Conservation (phyloP, 2,797 vertebrate genomes). For the Morelia viridis region DNA sequence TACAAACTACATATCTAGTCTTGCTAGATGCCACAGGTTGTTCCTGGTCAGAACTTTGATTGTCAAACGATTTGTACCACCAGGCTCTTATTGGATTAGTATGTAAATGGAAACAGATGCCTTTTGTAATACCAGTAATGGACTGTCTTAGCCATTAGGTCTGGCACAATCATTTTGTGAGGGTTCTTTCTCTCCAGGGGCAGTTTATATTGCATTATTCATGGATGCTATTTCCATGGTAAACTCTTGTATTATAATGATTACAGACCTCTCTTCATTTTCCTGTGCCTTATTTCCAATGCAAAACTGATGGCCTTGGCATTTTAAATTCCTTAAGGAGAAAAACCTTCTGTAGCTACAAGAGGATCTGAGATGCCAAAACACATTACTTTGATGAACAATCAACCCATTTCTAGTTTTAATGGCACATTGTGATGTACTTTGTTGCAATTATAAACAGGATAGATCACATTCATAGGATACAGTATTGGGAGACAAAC, state of each 20-base stretch:
- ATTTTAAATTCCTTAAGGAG: constrained; percentile 37
- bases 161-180: constrained; percentile 50
- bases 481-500: neutral
- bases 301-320: constrained; percentile 34
- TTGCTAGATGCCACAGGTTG: constrained; percentile 30
- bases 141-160: constrained; percentile 54
- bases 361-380: constrained; percentile 23
- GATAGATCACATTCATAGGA: neutral
- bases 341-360: constrained; percentile 12
- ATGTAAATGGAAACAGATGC: constrained; percentile 56
- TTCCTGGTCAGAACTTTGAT: constrained; percentile 34
- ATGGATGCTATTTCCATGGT: constrained; percentile 33
- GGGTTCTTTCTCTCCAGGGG: constrained; percentile 40
- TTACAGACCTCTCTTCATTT: constrained; percentile 30
- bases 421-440: neutral
- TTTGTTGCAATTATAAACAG: constrained; percentile 14
- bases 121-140: constrained; percentile 58
- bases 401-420: constrained; percentile 14
- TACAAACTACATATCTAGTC: neutral
- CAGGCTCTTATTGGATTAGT: constrained; percentile 41
- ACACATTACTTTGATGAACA: neutral
- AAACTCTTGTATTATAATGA: constrained; percentile 42
- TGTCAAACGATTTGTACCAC: constrained; percentile 14
- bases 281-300: constrained; percentile 38
- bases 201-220: constrained; percentile 55